Conservation (phyloP, 2,797 vertebrate species). For the Channa striata region DNA sequence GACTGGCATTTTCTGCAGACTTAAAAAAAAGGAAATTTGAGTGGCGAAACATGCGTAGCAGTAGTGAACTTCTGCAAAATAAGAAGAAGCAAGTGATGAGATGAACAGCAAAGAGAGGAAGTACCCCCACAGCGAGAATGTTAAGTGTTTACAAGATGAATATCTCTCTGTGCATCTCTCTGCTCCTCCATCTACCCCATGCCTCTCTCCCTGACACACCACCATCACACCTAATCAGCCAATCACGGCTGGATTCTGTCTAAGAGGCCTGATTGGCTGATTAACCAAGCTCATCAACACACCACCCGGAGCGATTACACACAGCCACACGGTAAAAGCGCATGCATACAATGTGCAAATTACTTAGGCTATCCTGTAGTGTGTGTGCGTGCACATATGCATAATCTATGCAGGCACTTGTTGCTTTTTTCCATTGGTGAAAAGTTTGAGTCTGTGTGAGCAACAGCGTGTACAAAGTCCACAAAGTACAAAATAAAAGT, state of each 20-base stretch:
- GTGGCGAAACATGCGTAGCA: conserved; percentile 15
- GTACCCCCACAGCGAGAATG: conserved; percentile 41
- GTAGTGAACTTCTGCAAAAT: conserved; percentile 7
- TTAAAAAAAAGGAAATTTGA: conserved; percentile 1
- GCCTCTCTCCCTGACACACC: conserved; percentile 51
- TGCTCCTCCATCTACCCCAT: conserved; percentile 42
- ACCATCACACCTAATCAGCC: conserved; percentile 72
- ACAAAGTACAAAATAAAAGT: conserved; percentile 32
- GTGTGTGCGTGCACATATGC: conserved; percentile 19
- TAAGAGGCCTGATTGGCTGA: conserved; percentile 79
- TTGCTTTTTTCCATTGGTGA: conserved; percentile 46
- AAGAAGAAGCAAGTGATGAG: not conserved
- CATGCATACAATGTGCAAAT: conserved; percentile 31
- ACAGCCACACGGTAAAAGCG: conserved; percentile 1
- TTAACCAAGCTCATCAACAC: conserved; percentile 77
- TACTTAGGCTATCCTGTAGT: conserved; percentile 11
- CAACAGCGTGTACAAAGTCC: conserved; percentile 14
- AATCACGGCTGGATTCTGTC: conserved; percentile 74
- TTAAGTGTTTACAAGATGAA: conserved; percentile 70
- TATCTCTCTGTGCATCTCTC: conserved; percentile 33
- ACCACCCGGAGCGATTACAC: conserved; percentile 53
- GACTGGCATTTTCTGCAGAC: conserved; percentile 13
- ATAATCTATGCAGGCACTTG: conserved; percentile 54
- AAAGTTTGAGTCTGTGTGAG: conserved; percentile 24
- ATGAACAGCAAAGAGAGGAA: conserved; percentile 23